Percentiles rank a stretch among this genome's conserved stretches.
phyloP scores from a whole-genome alignment of 2,113 vertebrate species.

The Strix aluco region DNA sequence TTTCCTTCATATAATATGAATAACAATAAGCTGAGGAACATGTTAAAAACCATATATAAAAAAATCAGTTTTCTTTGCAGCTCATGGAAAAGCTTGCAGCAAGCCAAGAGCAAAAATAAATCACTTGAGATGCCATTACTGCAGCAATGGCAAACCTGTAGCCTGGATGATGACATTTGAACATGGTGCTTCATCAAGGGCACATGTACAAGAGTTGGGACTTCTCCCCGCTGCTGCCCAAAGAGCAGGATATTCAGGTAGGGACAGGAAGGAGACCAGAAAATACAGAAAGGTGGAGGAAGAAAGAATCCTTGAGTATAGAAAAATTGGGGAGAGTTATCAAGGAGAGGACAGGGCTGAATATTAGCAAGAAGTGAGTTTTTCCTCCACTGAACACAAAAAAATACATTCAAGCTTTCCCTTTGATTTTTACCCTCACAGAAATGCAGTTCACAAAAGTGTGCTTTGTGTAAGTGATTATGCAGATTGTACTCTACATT shows the following conservation, averaged over 20 bases:
- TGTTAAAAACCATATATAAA: neutral
- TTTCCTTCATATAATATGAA: neutral
- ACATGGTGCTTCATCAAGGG: neutral
- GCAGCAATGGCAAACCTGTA: neutral
- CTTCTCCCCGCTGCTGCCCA: neutral
- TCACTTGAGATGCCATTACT: neutral
- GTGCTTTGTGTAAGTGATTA: neutral
- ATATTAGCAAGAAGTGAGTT: rapidly evolving
- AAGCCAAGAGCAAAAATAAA: neutral
- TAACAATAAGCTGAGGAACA: neutral
- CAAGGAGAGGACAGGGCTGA: neutral
- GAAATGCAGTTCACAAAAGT: neutral
- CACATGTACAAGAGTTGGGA: rapidly evolving
- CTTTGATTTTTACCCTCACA: neutral
- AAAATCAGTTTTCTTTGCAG: neutral
- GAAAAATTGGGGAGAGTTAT: neutral
- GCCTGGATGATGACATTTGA: neutral
- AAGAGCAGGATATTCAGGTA: neutral
- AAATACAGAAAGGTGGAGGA: neutral
- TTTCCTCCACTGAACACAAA: neutral
- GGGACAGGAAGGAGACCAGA: neutral
- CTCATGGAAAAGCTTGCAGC: neutral
- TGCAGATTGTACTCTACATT: neutral
- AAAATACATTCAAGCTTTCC: neutral
- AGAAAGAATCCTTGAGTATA: neutral